Evolutionary conservation across 2,888 invertebrate species (phyloP).

Genomic region (Amphiduros pacificus): DNA sequence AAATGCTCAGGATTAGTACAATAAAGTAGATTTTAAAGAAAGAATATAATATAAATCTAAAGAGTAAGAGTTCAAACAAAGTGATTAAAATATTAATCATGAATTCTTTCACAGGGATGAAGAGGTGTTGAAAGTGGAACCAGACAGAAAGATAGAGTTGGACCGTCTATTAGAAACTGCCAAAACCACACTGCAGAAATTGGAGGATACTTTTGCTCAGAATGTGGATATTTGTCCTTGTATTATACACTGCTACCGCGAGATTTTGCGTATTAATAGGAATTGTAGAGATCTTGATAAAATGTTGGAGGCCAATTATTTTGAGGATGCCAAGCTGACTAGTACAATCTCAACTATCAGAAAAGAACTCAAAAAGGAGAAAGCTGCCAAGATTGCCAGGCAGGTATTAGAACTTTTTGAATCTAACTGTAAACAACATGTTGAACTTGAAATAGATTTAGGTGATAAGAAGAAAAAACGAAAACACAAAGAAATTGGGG

Average conservation of each 20-base stretch:
- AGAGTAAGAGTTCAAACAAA: too few relatives aligned
- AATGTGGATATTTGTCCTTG: conserved; percentile 21
- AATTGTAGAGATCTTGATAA: conserved; percentile 43
- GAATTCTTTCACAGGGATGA: conserved; percentile 13
- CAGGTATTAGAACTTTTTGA: conserved; percentile 25
- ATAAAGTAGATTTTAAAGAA: too few relatives aligned
- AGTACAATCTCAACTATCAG: conserved; percentile 39
- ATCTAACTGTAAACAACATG: conserved; percentile 3
- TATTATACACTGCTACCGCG: conserved; percentile 35
- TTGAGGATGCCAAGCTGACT: conserved; percentile 41
- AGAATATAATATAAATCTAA: too few relatives aligned
- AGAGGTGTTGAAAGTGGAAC: conserved; percentile 2
- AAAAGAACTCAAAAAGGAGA: conserved; percentile 39
- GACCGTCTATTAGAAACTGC: conserved; percentile 38
- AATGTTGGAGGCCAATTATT: conserved; percentile 44
- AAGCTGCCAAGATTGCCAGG: conserved; percentile 38
- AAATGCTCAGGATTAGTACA: too few relatives aligned
- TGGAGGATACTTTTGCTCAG: conserved; percentile 36
- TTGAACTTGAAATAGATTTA: background rate
- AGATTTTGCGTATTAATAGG: conserved; percentile 44
- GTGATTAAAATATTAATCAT: too few relatives aligned
- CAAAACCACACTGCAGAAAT: conserved; percentile 36
- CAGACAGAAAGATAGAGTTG: conserved; percentile 40
- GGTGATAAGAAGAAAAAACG: conserved; percentile 3
- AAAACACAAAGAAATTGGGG: conserved; percentile 7